A percentile compares a stretch with the other conserved stretches of the same genome.
phyloP scores from a whole-genome alignment of 2,797 vertebrate genomes.

The Petrocephalus schoutedeni region DNA sequence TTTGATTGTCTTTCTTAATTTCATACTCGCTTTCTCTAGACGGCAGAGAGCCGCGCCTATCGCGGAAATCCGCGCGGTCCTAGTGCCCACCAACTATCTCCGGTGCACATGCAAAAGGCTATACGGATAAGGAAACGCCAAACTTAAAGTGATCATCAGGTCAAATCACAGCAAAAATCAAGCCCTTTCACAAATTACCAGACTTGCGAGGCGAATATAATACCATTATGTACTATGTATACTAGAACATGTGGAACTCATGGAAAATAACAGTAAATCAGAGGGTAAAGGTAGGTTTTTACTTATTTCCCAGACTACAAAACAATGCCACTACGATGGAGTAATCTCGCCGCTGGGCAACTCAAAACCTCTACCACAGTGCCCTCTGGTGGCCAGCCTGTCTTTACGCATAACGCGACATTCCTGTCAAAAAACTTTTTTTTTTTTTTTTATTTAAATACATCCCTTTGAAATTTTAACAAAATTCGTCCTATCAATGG shows the following conservation, averaged over 20 bases:
- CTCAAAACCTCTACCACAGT: background rate
- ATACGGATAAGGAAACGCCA: background rate
- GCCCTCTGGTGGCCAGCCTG: background rate
- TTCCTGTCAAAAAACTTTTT: background rate
- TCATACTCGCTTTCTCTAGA: background rate
- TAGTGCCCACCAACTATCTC: background rate
- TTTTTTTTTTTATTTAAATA: too few species aligned
- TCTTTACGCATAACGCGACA: background rate
- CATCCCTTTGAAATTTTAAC: background rate
- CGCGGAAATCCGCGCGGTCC: slow-evolving; percentile 8
- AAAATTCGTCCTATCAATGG: background rate
- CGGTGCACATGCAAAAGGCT: background rate
- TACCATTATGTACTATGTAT: background rate
- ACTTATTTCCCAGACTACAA: background rate
- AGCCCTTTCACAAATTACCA: background rate
- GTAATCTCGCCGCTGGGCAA: background rate
- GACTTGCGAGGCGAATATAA: background rate
- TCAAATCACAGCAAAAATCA: background rate
- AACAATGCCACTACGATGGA: background rate
- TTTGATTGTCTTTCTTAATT: background rate
- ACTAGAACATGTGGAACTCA: background rate
- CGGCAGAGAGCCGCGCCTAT: slow-evolving; percentile 11
- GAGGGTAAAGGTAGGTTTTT: background rate
- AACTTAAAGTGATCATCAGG: background rate
- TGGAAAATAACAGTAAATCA: background rate